Evolutionary conservation across 1,140 invertebrate genomes (phyloP), one percentile per base, ranked within the genome.

Genomic region (Drosophila kepulauana): DNA sequence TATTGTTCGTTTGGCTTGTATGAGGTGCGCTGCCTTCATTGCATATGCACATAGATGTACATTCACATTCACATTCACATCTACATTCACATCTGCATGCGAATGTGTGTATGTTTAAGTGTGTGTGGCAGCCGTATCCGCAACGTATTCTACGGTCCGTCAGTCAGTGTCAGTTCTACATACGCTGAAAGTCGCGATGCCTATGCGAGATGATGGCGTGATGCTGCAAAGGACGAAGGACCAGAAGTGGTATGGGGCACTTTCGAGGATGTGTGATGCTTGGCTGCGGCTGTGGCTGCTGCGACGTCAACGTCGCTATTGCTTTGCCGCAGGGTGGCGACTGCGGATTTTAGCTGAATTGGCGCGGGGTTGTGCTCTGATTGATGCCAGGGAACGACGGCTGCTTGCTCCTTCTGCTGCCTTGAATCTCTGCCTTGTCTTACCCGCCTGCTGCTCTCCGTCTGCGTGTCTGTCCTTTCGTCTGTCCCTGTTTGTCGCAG

Each of bases 301-400:
- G 56, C 49, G 10, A 43, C 30, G 38, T 70, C 43, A 41, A 33
- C 43, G 57, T 75, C 61, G 66, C 72, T 78, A 61, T 75, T 70
- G 72, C 76, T 66, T 76, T 79, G 77, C 77, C 77, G 77, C 77
- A 76, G 77, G 77, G 77, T 76, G 77, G 77, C 61, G 56, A 79
- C 77, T 79, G 77, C 77, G 73, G 77, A 79, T 72, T 79, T 79
- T 62, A 75, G 73, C 66, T 79, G 73, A 72, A 76, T 76, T 76
- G 77, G 74, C 61, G 35, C 51, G 77, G 77, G 77, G 77, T 79
- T 79, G 77, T 51, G 77, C 77, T 67, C 72, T 79, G 77, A 79
- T 79, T 79, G 77, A 79, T 79, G 77, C 65, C 65, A 72, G 74
- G 73, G 65, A 62, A 51, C 46, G 59, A 59, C 35, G 35, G 35